A percentile compares a stretch with the other conserved stretches of the same genome.
Conservation (phyloP, 2,888 invertebrate species). For the Notodonta dromedarius region DNA sequence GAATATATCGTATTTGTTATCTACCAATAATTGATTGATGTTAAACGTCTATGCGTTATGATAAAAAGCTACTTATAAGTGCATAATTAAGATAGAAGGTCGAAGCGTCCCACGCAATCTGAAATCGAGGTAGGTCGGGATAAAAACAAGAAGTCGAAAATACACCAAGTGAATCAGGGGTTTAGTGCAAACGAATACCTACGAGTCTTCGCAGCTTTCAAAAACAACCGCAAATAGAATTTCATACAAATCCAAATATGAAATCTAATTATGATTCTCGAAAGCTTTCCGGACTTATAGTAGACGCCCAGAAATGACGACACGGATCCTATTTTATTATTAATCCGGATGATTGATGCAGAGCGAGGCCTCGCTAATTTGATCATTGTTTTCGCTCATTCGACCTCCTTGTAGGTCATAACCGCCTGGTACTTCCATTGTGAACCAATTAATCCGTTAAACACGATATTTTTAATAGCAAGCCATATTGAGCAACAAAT, state of each 20-base stretch:
- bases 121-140: constrained; percentile 76
- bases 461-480: constrained; percentile 19
- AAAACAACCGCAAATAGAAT: neutral
- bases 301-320: constrained; percentile 13
- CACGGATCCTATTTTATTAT: constrained; percentile 39
- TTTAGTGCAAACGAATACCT: neutral
- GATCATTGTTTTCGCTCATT: constrained; percentile 52
- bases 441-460: constrained; percentile 33
- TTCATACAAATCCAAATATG: no score
- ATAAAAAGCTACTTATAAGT: constrained; percentile 73
- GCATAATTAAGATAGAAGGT: constrained; percentile 72
- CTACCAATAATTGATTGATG: constrained; percentile 55
- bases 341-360: constrained; percentile 55
- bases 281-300: neutral
- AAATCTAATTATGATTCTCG: no score
- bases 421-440: constrained; percentile 39
- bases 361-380: constrained; percentile 49
- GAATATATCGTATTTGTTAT: constrained; percentile 24
- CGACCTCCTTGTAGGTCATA: constrained; percentile 49
- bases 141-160: constrained; percentile 60
- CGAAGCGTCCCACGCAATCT: constrained; percentile 59
- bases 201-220: neutral
- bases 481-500: neutral
- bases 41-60: constrained; percentile 49
- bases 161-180: constrained; percentile 35